Evolutionary conservation across 2,113 vertebrate genomes (phyloP).

Genomic region (Perca fluviatilis): DNA sequence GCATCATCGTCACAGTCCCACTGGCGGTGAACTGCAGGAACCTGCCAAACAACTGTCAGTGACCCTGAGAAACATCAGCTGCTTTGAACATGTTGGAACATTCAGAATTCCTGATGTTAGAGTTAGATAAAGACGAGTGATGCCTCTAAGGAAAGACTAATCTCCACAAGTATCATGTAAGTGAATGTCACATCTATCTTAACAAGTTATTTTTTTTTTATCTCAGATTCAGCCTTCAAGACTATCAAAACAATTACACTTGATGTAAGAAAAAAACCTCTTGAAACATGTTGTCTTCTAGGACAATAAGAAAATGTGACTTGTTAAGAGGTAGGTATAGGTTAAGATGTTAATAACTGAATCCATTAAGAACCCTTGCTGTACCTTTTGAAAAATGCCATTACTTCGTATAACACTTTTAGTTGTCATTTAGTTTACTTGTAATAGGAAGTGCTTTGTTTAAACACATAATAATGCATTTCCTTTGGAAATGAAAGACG

Average conservation of each 20-base stretch:
- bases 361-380: not conserved
- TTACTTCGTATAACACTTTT: not conserved
- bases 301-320: not conserved
- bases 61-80: slow-evolving; percentile 5
- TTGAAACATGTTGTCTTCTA: not conserved
- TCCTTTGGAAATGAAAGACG: not conserved
- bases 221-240: not conserved
- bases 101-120: not conserved
- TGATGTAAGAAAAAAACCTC: not conserved
- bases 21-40: slow-evolving; percentile 41
- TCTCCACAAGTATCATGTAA: not conserved
- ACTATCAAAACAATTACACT: not conserved
- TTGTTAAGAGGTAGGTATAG: too few relatives aligned
- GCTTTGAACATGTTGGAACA: not conserved
- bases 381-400: not conserved
- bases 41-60: slow-evolving; percentile 23
- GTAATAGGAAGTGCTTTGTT: not conserved
- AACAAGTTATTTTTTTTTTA: not conserved
- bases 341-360: too few relatives aligned
- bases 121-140: not conserved
- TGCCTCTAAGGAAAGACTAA: not conserved
- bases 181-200: not conserved
- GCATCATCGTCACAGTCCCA: not conserved
- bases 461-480: not conserved
- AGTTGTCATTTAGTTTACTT: slow-evolving; percentile 1